Percentiles rank a stretch among this genome's conserved stretches.
These are phyloP conservation scores for Hyles vespertilio DNA, from an alignment of 1,140 invertebrate genomes.

Conservation along the genomic window DNA sequence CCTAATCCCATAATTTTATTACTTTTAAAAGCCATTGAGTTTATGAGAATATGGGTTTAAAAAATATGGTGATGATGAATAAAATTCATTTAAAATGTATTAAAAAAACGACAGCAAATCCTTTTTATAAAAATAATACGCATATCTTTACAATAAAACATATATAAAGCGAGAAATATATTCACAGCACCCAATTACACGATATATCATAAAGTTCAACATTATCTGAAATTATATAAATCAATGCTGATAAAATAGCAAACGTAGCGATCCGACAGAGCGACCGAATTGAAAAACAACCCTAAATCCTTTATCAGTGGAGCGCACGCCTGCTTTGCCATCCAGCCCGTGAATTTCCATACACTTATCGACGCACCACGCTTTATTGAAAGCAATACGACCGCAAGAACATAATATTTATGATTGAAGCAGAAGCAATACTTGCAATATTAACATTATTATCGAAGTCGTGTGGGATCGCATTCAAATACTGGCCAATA, in stretches of 20 bases:
- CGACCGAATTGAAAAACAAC: conserved; percentile 43
- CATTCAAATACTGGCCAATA: background rate
- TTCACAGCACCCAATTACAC: conserved; percentile 3
- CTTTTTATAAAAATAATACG: too few relatives aligned
- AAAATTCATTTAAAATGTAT: too few relatives aligned
- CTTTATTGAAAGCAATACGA: conserved; percentile 24
- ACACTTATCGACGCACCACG: conserved; percentile 33
- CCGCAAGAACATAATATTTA: conserved; percentile 27
- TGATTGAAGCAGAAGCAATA: conserved; percentile 15
- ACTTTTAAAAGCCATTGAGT: too few relatives aligned
- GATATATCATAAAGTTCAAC: background rate
- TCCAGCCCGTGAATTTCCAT: conserved; percentile 44
- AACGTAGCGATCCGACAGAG: conserved; percentile 4
- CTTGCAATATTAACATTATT: conserved; percentile 5
- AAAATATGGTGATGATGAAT: too few relatives aligned
- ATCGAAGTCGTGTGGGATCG: background rate
- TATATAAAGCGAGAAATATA: background rate
- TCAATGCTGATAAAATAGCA: background rate
- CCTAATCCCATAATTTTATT: too few relatives aligned
- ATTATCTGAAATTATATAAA: conserved; percentile 1
- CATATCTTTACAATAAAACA: too few relatives aligned
- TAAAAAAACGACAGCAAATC: too few relatives aligned
- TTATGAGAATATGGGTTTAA: too few relatives aligned
- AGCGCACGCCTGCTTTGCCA: conserved; percentile 36
- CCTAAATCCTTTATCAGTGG: conserved; percentile 49